These are phyloP conservation scores for Mimumesa dahlbomi DNA, from an alignment of 2,888 invertebrate genomes.

Conservation along the genomic window DNA sequence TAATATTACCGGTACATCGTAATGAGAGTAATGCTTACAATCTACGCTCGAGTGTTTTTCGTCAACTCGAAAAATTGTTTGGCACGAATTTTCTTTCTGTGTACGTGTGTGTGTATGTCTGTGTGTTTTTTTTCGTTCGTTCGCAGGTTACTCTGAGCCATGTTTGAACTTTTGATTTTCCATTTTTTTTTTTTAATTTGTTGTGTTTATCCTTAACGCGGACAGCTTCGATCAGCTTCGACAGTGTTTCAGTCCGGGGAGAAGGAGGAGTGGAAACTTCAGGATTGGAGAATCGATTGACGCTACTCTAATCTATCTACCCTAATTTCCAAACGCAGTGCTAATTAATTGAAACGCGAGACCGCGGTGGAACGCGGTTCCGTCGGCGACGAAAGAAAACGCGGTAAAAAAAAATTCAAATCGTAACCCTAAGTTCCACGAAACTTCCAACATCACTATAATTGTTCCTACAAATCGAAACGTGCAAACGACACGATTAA, in stretches of 20 bases:
- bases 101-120: too few species aligned
- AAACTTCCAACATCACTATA: too few species aligned
- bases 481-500: too few species aligned
- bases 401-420: too few species aligned
- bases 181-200: too few species aligned
- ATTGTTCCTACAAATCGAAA: too few species aligned
- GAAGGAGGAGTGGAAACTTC: slow-evolving; percentile 48
- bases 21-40: slow-evolving; percentile 39
- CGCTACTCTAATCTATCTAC: background rate
- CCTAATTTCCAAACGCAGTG: background rate
- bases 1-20: slow-evolving; percentile 10
- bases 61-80: slow-evolving; percentile 42
- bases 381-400: too few species aligned
- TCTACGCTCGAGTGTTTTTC: slow-evolving; percentile 41
- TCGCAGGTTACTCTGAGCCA: slow-evolving; percentile 33
- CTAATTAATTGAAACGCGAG: background rate
- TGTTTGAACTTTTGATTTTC: slow-evolving; percentile 51
- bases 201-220: too few species aligned
- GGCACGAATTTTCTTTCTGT: slow-evolving; percentile 52
- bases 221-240: slow-evolving; percentile 18
- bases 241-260: slow-evolving; percentile 30
- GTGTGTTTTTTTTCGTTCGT: slow-evolving; percentile 17
- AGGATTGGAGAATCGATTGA: slow-evolving; percentile 17
- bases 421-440: too few species aligned
- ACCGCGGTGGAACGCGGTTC: background rate